Evolutionary conservation across 2,888 invertebrate genomes (phyloP).

Genomic region (Eupeodes luniger): DNA sequence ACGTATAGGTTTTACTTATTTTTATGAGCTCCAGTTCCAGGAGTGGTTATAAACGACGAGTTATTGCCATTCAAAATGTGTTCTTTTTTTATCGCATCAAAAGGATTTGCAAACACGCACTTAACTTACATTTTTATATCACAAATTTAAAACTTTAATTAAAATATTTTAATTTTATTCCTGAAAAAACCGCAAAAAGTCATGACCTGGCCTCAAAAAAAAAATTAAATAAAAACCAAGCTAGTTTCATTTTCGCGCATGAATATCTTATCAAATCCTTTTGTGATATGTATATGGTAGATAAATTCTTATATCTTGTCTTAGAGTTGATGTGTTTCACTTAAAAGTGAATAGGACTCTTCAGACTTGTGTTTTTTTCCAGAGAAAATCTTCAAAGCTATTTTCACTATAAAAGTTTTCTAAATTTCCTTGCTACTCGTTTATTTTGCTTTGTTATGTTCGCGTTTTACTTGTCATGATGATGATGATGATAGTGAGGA

Average conservation of each 20-base stretch:
- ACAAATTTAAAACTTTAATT: no score
- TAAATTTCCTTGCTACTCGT: background rate
- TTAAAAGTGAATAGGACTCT: background rate
- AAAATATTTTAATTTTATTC: no score
- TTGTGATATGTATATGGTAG: background rate
- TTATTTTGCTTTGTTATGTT: background rate
- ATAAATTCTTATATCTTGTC: background rate
- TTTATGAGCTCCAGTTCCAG: background rate
- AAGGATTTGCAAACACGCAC: conserved; percentile 6
- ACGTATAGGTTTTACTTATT: background rate
- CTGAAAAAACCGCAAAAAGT: background rate
- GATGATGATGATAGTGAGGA: background rate
- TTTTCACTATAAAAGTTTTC: conserved; percentile 7
- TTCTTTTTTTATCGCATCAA: no score
- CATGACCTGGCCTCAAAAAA: conserved; percentile 1
- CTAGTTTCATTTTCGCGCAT: background rate
- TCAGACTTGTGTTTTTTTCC: background rate
- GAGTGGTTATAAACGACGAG: conserved; percentile 10
- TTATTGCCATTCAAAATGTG: conserved; percentile 3
- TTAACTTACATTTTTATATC: background rate
- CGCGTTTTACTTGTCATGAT: background rate
- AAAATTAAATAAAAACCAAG: background rate
- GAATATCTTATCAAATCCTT: background rate
- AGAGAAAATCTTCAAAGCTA: conserved; percentile 14
- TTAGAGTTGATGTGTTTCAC: background rate